Evolutionary conservation across 2,113 vertebrate species (phyloP).

Genomic region (Syngnathoides biaculeatus): DNA sequence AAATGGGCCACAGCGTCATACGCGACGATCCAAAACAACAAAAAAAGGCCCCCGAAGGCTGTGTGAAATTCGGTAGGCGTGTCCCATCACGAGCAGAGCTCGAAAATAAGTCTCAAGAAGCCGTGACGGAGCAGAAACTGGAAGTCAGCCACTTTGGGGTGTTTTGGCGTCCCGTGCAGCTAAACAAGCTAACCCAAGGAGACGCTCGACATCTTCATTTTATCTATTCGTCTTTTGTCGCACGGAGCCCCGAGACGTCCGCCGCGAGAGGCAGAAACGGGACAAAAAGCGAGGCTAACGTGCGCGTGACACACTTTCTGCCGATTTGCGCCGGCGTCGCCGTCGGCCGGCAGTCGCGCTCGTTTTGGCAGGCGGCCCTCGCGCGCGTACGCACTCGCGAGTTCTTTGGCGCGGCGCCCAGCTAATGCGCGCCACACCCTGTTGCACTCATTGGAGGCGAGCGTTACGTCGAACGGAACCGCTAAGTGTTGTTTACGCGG

Average conservation of each 20-base stretch:
- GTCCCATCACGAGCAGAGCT: background rate
- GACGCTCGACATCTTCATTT: background rate
- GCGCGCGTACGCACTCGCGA: background rate
- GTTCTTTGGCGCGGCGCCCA: slow-evolving; percentile 36
- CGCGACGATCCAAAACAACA: background rate
- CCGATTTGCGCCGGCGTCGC: slow-evolving; percentile 17
- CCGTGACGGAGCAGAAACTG: background rate
- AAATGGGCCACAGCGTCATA: background rate
- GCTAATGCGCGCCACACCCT: slow-evolving; percentile 37
- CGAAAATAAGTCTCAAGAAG: background rate
- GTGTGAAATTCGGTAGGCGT: background rate
- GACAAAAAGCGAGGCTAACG: slow-evolving; percentile 16
- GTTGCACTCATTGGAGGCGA: slow-evolving; percentile 24
- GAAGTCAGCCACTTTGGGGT: background rate
- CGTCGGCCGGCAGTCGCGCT: slow-evolving; percentile 27
- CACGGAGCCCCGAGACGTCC: background rate
- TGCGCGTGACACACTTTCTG: slow-evolving; percentile 9
- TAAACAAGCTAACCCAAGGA: background rate
- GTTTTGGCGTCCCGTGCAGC: background rate
- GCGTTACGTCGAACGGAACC: background rate
- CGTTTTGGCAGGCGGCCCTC: slow-evolving; percentile 22
- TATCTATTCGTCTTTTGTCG: slow-evolving; percentile 1
- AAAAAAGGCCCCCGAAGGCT: background rate
- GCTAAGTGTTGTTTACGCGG: slow-evolving; percentile 11
- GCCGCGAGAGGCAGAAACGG: slow-evolving; percentile 3